Conservation (phyloP, 2,113 vertebrate species). For the Cervus canadensis region DNA sequence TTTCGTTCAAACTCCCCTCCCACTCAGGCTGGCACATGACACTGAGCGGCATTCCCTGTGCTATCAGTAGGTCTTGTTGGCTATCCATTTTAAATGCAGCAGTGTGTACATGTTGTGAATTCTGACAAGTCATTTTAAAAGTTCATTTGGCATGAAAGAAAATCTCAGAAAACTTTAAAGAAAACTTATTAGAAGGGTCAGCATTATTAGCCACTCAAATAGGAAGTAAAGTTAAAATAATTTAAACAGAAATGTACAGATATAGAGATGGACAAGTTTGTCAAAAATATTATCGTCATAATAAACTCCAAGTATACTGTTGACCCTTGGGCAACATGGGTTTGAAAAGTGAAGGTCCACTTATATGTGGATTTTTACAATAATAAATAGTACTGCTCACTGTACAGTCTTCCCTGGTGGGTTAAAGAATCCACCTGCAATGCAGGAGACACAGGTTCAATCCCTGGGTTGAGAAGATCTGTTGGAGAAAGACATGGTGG, state of each 20-base stretch:
- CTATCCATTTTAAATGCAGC: neutral
- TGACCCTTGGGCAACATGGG: neutral
- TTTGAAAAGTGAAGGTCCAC: neutral
- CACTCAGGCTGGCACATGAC: neutral
- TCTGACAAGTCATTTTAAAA: neutral
- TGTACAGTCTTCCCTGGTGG: neutral
- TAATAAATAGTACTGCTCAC: neutral
- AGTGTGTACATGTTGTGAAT: neutral
- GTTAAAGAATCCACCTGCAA: neutral
- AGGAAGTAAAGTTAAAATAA: neutral
- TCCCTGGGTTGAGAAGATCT: neutral
- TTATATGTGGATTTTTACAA: neutral
- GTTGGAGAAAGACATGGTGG: neutral
- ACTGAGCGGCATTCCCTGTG: neutral
- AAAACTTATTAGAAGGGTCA: neutral
- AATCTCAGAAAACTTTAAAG: neutral
- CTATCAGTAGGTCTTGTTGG: neutral
- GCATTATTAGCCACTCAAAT: neutral
- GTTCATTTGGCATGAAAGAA: neutral
- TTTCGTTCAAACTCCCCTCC: neutral
- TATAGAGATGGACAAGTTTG: rapidly evolving
- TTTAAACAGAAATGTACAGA: neutral
- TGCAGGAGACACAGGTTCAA: neutral
- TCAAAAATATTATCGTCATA: neutral
- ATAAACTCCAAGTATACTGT: rapidly evolving